Base-by-base conservation (phyloP, 2,113 vertebrate species). In the Silurus asotus region DNA sequence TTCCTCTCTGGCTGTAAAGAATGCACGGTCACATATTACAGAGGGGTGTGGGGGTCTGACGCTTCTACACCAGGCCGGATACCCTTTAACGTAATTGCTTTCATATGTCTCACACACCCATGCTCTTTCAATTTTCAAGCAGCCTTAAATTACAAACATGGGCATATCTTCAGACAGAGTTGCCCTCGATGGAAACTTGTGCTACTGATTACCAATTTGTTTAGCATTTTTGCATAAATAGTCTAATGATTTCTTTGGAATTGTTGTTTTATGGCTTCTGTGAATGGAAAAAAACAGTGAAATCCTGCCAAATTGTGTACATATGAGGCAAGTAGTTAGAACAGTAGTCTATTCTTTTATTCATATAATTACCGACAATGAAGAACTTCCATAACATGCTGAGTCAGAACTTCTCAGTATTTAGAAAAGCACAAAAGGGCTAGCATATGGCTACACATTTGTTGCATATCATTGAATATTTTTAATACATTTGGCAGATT, bases 11-110 rank as follows among this genome's bases (percentile, higher is more conserved):
- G 19, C 15, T 8, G 6, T 19, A 80, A 51, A 51, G 6, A 53
- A 67, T 85, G 72, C 84, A 81, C 53, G 75, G 74, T 84, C 82
- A 85, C 55, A 75, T 51, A 3, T 6, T 37, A 11, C 37, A 48
- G 64, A 37, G 25, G 53, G 15, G 62, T 49, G 14, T 13, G 5
- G 59, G 48, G 28, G 19, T 49, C 62, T 51, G 48, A 25, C 20
- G 37, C 64, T 82, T 84, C 82, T 51, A 20, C 51, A 59, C 58
- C 78, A 61, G 53, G 10, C 83, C 81, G 62, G 83, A 89, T 88
- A 58, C 65, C 78, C 62, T 67, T 53, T 17, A 58, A 78, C 56
- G 72, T 83, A 85, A 87, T 75, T 82, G 69, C 55, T 77, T 89
- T 88, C 64, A 82, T 81, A 83, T 45, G 56, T 37, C 55, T 59